A percentile compares a stretch with the other conserved stretches of the same genome.
Evolutionary conservation across 2,888 invertebrate species (phyloP).

Genomic region (Dynastes maya): DNA sequence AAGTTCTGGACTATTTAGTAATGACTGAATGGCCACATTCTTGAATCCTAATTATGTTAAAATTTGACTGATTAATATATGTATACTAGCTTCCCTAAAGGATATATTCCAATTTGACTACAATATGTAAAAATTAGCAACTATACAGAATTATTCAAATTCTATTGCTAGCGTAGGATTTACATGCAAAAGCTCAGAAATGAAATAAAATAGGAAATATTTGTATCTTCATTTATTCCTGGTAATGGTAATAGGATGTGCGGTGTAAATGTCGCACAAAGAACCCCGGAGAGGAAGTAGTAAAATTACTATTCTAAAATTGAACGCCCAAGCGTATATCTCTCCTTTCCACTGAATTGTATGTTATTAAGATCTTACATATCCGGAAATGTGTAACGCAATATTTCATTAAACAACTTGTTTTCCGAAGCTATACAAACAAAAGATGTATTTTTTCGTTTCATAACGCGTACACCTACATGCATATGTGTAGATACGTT

Average conservation of each 20-base stretch:
- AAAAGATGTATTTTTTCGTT: constrained; percentile 30
- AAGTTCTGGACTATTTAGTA: no score
- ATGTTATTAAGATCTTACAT: constrained; percentile 40
- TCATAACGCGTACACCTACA: neutral
- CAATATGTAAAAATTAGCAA: no score
- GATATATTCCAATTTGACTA: no score
- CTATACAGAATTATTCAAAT: no score
- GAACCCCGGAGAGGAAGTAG: constrained; percentile 33
- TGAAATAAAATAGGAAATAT: no score
- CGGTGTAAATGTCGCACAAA: constrained; percentile 23
- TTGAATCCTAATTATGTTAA: no score
- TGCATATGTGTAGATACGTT: neutral
- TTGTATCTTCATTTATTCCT: no score
- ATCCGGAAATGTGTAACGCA: constrained; percentile 48
- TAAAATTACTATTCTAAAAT: constrained; percentile 45
- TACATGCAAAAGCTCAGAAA: no score
- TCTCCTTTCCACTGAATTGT: constrained; percentile 30
- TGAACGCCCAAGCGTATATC: constrained; percentile 14
- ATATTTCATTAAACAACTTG: constrained; percentile 50
- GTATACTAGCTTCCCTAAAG: no score
- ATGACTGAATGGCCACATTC: no score
- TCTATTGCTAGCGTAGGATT: no score
- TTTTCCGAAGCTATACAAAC: constrained; percentile 39
- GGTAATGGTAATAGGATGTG: neutral
- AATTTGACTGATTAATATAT: no score